These are phyloP conservation scores for Capitulum mitella DNA, from an alignment of 2,888 invertebrate genomes.

Conservation along the genomic window DNA sequence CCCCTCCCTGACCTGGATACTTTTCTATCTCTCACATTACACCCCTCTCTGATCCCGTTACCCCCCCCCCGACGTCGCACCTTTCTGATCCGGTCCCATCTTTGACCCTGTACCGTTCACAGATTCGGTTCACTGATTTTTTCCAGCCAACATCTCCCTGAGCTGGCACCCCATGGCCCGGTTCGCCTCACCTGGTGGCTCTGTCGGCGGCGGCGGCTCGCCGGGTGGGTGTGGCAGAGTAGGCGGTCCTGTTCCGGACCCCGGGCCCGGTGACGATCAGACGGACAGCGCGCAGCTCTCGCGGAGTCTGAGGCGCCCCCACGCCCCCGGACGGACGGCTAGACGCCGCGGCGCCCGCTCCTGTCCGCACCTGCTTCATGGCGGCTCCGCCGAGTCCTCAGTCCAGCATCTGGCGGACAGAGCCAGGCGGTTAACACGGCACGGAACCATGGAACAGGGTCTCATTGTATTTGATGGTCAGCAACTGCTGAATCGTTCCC, in stretches of 20 bases:
- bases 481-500: no score
- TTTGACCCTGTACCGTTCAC: no score
- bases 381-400: not conserved
- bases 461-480: no score
- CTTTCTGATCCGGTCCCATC: no score
- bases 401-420: not conserved
- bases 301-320: not conserved
- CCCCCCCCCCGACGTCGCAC: no score
- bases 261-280: not conserved
- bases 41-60: no score
- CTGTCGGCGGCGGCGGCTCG: not conserved
- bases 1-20: no score
- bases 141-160: not conserved
- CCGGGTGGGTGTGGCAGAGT: not conserved
- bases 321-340: not conserved
- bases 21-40: no score
- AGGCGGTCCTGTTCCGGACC: not conserved
- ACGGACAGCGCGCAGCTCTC: not conserved
- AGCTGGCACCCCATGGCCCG: not conserved
- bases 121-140: no score
- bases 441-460: no score
- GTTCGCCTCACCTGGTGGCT: not conserved
- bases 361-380: not conserved
- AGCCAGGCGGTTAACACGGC: no score
- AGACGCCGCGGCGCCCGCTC: not conserved